Conservation (phyloP, 2,797 vertebrate genomes). For the Acanthopagrus latus region DNA sequence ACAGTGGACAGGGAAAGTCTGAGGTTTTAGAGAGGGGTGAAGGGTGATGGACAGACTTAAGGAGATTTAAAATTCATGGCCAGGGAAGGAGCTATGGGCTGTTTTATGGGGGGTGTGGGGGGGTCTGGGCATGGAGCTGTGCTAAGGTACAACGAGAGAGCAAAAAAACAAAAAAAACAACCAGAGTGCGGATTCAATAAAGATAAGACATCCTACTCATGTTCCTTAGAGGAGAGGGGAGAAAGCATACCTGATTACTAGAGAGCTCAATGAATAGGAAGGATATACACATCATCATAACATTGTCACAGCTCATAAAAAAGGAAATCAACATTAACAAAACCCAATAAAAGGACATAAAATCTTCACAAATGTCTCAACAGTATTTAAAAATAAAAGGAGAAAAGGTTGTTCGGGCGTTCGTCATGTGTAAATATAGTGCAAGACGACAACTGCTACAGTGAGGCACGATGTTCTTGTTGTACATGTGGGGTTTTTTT, state of each 20-base stretch:
- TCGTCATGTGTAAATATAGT: constrained; percentile 95
- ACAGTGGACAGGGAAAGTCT: constrained; percentile 41
- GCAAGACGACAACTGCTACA: constrained; percentile 91
- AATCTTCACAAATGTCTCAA: constrained; percentile 93
- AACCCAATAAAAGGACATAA: constrained; percentile 86
- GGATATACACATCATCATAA: constrained; percentile 78
- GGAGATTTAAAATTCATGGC: constrained; percentile 57
- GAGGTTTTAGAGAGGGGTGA: constrained; percentile 18
- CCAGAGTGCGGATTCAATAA: constrained; percentile 34
- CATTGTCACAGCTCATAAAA: constrained; percentile 86
- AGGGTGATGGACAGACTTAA: constrained; percentile 40
- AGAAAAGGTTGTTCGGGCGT: constrained; percentile 95
- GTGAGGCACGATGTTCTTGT: constrained; percentile 90
- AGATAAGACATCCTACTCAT: constrained; percentile 59
- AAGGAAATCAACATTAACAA: constrained; percentile 80
- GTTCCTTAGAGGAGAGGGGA: constrained; percentile 39
- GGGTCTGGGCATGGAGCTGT: constrained; percentile 51
- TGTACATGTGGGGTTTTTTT: constrained; percentile 52
- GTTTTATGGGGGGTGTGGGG: constrained; percentile 2
- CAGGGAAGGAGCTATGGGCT: constrained; percentile 34
- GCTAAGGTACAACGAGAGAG: constrained; percentile 61
- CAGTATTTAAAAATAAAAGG: constrained; percentile 92
- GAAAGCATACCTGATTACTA: constrained; percentile 82
- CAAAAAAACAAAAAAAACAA: constrained; percentile 34
- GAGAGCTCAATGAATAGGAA: constrained; percentile 79